phyloP scores from a whole-genome alignment of 2,888 invertebrate species.

The Xylota sylvarum region DNA sequence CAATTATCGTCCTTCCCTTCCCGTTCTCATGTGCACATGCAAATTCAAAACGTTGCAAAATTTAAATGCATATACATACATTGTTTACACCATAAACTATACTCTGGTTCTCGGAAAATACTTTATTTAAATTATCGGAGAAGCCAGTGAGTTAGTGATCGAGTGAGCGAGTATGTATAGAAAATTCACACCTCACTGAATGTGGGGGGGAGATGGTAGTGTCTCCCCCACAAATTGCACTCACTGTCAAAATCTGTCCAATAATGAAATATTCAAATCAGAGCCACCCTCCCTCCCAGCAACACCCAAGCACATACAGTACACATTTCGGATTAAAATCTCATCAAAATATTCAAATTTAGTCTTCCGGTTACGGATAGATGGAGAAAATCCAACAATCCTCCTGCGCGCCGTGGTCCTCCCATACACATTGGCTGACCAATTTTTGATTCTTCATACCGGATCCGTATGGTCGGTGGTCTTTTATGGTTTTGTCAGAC shows the following conservation, averaged over 20 bases:
- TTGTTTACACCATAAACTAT: constrained; percentile 66
- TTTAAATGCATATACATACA: constrained; percentile 71
- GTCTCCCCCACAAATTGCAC: constrained; percentile 64
- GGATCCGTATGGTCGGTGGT: constrained; percentile 73
- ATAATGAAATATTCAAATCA: constrained; percentile 77
- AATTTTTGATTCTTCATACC: constrained; percentile 77
- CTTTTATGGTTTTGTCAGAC: constrained; percentile 76
- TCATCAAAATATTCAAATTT: constrained; percentile 77
- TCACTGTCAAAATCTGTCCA: constrained; percentile 76
- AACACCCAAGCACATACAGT: constrained; percentile 12
- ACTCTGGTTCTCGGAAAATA: constrained; percentile 28
- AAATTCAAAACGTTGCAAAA: constrained; percentile 45
- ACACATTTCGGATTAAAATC: constrained; percentile 75
- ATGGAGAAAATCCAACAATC: constrained; percentile 73
- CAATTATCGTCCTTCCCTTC: constrained; percentile 34
- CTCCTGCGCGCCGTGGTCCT: constrained; percentile 41
- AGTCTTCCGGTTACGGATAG: constrained; percentile 77
- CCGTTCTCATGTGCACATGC: constrained; percentile 1
- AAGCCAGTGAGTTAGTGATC: constrained; percentile 41
- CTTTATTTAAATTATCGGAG: constrained; percentile 66
- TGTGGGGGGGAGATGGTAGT: constrained; percentile 38
- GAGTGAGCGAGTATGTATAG: constrained; percentile 29
- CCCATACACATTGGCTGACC: constrained; percentile 68
- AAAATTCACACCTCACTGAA: constrained; percentile 70
- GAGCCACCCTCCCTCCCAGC: constrained; percentile 21